These are phyloP conservation scores for Cerastis leucographa DNA, from an alignment of 2,888 invertebrate species.

Conservation along the genomic window DNA sequence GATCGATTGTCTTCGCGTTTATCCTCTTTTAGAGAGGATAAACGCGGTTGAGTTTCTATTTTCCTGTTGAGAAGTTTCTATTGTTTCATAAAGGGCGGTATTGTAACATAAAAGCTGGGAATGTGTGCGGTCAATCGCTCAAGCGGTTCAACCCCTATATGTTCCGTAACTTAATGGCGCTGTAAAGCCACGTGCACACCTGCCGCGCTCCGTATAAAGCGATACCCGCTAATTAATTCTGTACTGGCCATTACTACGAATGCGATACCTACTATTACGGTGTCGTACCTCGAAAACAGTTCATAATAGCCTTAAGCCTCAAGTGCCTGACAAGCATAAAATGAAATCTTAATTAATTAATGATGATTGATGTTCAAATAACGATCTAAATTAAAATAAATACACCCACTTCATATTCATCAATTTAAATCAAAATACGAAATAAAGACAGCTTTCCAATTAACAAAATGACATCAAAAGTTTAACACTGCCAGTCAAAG, in stretches of 20 bases:
- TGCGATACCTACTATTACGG: constrained; percentile 81
- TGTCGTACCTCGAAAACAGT: constrained; percentile 75
- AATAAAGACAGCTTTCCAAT: constrained; percentile 60
- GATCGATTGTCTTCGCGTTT: constrained; percentile 65
- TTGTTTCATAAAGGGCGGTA: constrained; percentile 68
- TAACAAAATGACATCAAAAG: constrained; percentile 59
- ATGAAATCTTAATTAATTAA: constrained; percentile 41
- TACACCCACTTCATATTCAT: constrained; percentile 46
- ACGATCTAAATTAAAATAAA: constrained; percentile 53
- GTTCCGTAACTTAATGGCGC: constrained; percentile 81
- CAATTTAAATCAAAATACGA: constrained; percentile 55
- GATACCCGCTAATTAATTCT: constrained; percentile 87
- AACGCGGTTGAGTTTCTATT: constrained; percentile 53
- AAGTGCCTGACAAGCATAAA: constrained; percentile 21
- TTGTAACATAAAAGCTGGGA: constrained; percentile 69
- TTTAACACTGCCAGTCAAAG: constrained; percentile 53
- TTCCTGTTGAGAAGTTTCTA: constrained; percentile 65
- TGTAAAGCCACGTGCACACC: constrained; percentile 85
- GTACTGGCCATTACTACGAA: constrained; percentile 80
- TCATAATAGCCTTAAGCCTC: constrained; percentile 61
- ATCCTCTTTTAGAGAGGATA: constrained; percentile 61
- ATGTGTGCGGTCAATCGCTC: constrained; percentile 80
- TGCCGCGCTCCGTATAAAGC: constrained; percentile 78
- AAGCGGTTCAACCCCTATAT: constrained; percentile 77
- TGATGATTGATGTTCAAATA: constrained; percentile 53